phyloP scores from a whole-genome alignment of 2,113 vertebrate genomes.

The Campylorhamphus procurvoides region DNA sequence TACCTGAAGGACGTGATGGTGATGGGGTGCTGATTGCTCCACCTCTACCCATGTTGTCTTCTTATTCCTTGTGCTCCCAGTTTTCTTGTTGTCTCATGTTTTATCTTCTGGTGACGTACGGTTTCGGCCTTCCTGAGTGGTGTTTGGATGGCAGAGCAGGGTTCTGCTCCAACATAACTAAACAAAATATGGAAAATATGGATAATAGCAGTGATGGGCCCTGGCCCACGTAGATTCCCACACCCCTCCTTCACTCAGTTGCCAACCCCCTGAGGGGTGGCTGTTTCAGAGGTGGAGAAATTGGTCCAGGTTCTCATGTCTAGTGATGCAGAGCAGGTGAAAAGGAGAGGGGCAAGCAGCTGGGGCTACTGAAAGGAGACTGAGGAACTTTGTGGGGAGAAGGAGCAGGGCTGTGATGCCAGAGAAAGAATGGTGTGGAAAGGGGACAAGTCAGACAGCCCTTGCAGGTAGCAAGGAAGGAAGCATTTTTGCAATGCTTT shows the following conservation, averaged over 20 bases:
- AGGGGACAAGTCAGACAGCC: background rate
- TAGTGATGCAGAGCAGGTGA: background rate
- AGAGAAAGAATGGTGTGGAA: background rate
- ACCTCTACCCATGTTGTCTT: background rate
- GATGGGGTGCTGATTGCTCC: background rate
- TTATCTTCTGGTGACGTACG: background rate
- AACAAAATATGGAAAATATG: slow-evolving; percentile 20
- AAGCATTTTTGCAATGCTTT: background rate
- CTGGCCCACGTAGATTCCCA: background rate
- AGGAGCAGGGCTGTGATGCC: background rate
- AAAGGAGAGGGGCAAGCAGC: background rate
- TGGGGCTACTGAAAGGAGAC: background rate
- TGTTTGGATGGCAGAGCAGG: background rate
- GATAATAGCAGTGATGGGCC: background rate
- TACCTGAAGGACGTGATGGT: background rate
- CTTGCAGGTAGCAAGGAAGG: background rate
- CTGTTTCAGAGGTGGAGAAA: background rate
- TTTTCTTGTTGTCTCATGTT: slow-evolving; percentile 8
- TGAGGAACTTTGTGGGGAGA: background rate
- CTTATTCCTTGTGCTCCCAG: background rate
- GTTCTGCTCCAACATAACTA: slow-evolving; percentile 25
- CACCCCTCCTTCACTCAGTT: background rate
- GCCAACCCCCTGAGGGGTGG: background rate
- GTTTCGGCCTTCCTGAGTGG: background rate
- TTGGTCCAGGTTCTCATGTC: background rate